Evolutionary conservation across 2,113 vertebrate genomes (phyloP), one percentile per base, ranked within the genome.

Genomic region (Empidonax traillii): DNA sequence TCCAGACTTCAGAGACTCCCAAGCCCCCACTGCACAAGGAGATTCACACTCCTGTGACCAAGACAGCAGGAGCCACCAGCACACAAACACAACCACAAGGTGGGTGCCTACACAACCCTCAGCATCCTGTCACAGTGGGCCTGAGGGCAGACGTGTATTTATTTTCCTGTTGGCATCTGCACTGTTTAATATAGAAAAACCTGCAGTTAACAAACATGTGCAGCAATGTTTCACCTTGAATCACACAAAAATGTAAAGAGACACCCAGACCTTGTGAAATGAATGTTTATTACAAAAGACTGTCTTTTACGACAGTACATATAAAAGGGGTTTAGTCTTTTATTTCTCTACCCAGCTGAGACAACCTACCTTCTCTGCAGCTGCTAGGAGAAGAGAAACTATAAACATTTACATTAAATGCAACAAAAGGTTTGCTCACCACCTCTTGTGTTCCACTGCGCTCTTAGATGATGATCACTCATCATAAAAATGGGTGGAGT

Each of bases 401-500:
- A 91, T 84, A 93, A 95, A 94, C 81, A 94, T 91, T 90, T 87
- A 93, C 46, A 87, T 78, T 62, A 59, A 73, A 79, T 56, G 53
- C 53, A 95, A 87, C 53, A 15, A 87, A 94, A 96, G 89, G n/a
- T 83, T 95, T 93, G 87, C 84, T 95, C 93, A 95, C 87, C 91
- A 79, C 84, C 84, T 85, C 66, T 77, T 62, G 69, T 72, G 73
- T 56, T 93, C 58, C 81, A 53, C 74, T 33, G 69, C 1, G 46
- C 73, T 85, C 73, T 67, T 3, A 84, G 59, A 82, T 0, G 2
- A 84, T 49, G 81, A 96, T 87, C 93, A 91, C 87, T 95, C 93
- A 96, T 87, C 93, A 39, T 95, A 93, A 93, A 95, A 95, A 89
- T 76, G 89, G 96, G 96, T 94, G 96, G 93, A 95, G 89, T 4